These are phyloP conservation scores for Cairina moschata DNA, from an alignment of 2,113 vertebrate species.

Conservation along the genomic window DNA sequence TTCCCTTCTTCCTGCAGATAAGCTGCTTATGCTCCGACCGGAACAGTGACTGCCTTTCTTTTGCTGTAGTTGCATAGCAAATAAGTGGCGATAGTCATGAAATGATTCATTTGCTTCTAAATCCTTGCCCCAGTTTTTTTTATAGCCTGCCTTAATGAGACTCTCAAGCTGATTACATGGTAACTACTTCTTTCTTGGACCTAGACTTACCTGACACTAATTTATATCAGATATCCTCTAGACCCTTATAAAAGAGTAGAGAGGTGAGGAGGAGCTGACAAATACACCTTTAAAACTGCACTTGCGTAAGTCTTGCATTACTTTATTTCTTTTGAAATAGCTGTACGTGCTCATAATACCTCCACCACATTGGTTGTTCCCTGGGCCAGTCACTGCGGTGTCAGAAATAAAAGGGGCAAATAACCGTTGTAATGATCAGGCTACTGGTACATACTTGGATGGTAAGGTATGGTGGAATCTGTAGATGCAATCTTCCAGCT, in stretches of 20 bases:
- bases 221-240: not conserved
- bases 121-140: not conserved
- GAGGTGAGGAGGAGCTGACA: not conserved
- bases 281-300: not conserved
- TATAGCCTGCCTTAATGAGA: not conserved
- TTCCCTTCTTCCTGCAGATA: constrained; percentile 15
- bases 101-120: constrained; percentile 44
- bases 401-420: not conserved
- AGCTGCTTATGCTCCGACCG: constrained; percentile 11
- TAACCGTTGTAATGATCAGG: not conserved
- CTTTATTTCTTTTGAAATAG: not conserved
- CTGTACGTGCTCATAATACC: not conserved
- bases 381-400: not conserved
- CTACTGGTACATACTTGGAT: not conserved
- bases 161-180: not conserved
- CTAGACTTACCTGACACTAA: not conserved
- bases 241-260: not conserved
- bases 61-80: constrained; percentile 23
- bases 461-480: not conserved
- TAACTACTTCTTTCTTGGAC: not conserved
- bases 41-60: not conserved
- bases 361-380: not conserved
- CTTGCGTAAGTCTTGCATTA: not conserved
- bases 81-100: not conserved
- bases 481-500: not conserved